These are phyloP conservation scores for Melanotaenia duboulayi DNA, from an alignment of 2,113 vertebrate genomes.

Conservation along the genomic window DNA sequence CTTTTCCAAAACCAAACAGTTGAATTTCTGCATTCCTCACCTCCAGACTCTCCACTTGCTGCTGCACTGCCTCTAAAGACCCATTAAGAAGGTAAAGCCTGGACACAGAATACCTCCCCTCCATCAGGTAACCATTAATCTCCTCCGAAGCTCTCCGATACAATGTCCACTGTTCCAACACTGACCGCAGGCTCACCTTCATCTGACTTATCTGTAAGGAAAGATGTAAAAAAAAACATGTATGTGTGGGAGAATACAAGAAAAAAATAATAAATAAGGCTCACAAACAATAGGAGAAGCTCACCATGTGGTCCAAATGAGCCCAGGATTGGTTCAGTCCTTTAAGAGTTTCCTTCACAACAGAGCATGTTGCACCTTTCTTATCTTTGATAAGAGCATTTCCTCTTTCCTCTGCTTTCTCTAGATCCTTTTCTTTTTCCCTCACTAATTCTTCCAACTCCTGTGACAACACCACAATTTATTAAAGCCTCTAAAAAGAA, in stretches of 20 bases:
- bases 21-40: constrained; percentile 72
- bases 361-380: constrained; percentile 85
- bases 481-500: background rate
- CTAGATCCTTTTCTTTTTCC: constrained; percentile 93
- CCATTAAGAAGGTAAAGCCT: constrained; percentile 90
- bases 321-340: constrained; percentile 90
- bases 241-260: background rate
- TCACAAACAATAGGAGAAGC: constrained; percentile 9
- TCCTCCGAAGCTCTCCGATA: constrained; percentile 90
- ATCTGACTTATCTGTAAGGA: constrained; percentile 86
- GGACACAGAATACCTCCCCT: constrained; percentile 92
- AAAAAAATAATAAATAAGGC: no score
- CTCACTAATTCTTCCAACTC: constrained; percentile 93
- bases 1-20: background rate
- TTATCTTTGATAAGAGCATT: constrained; percentile 91
- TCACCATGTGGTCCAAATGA: constrained; percentile 90
- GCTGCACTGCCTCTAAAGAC: constrained; percentile 92
- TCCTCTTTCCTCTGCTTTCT: constrained; percentile 89
- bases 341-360: constrained; percentile 84
- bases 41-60: constrained; percentile 93
- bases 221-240: background rate
- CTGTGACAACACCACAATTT: constrained; percentile 69
- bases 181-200: constrained; percentile 87
- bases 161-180: constrained; percentile 90
- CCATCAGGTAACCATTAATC: constrained; percentile 89